Percentiles rank a stretch among this genome's conserved stretches.
These are phyloP conservation scores for Tetraneura akinire DNA, from an alignment of 1,140 invertebrate species.

Conservation along the genomic window DNA sequence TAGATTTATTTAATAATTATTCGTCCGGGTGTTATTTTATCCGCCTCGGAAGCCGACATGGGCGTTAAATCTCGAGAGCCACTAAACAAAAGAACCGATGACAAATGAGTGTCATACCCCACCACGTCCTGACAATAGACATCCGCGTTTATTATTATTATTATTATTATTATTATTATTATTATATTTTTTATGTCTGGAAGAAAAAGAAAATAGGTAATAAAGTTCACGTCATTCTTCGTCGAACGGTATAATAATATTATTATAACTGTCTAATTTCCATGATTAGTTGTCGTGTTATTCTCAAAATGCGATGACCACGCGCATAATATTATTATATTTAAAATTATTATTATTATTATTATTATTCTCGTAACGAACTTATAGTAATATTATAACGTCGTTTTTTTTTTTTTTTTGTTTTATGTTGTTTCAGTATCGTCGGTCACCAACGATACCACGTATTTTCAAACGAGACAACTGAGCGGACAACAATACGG, in stretches of 20 bases:
- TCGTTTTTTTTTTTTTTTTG: too few species aligned
- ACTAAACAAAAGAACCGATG: constrained; percentile 35
- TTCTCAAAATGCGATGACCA: constrained; percentile 24
- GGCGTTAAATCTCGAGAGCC: constrained; percentile 25
- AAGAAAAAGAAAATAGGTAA: constrained; percentile 29
- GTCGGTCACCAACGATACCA: constrained; percentile 15
- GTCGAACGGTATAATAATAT: constrained; percentile 34
- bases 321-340: constrained; percentile 25
- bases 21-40: constrained; percentile 34
- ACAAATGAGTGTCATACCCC: constrained; percentile 34
- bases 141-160: constrained; percentile 15
- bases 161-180: not conserved
- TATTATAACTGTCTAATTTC: constrained; percentile 15
- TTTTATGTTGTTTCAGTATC: constrained; percentile 20
- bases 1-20: constrained; percentile 17
- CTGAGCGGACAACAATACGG: constrained; percentile 37
- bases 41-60: constrained; percentile 23
- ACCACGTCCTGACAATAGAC: not conserved
- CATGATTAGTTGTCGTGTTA: constrained; percentile 36
- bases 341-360: too few species aligned
- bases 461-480: constrained; percentile 38
- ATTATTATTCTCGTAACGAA: not conserved
- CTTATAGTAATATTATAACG: too few species aligned
- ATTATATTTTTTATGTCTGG: constrained; percentile 5
- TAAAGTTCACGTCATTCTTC: constrained; percentile 22